Base-by-base conservation (phyloP, 1,140 invertebrate species). In the Fopius arisanus region DNA sequence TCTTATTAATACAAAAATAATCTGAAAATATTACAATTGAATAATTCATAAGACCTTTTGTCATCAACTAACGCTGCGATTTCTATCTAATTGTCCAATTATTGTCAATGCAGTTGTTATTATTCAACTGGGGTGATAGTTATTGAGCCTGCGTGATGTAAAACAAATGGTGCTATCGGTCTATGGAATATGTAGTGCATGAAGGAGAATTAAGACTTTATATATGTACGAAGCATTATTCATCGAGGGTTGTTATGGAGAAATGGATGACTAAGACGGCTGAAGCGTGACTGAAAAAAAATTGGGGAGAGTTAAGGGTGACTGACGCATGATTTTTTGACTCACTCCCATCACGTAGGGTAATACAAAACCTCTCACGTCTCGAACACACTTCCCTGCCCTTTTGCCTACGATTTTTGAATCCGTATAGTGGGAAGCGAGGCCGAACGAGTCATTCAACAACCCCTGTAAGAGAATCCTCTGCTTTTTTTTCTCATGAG, bases 371-470 rank as follows among this genome's bases (percentile, higher is more conserved):
- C 29, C 29, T 65, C n/a, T 65, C 29, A 31, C 29, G 28, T 65
- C 1, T n/a, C 62, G 16, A 65, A 65, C 29, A 33, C 7, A 65
- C 23, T 59, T 6, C 21, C 54, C 54, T 26, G 54, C 23, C 54
- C 3, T n/a, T 59, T 59, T 59, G 23, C 9, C 70, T 72, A 72
- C 70, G 62, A 72, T 72, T 72, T 72, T 72, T 21, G 70, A 72
- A 67, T 72, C 70, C 70, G 28, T 72, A 72, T 31, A 65, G 6
- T 23, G 51, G 29, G 43, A 19, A 23, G 21, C 16, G 21, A 37
- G 48, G 31, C 29, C 21, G 28, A 23, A 59, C 51, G 68, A 59
- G 51, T 59, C n/a, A 70, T 31, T 16, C 41, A 26, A 14, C 29
- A 63, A 51, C 54, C 54, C 69, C 21, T 37, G 31, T 26, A 59